These are phyloP conservation scores for Verasper variegatus DNA, from an alignment of 2,113 vertebrate genomes.

Conservation along the genomic window DNA sequence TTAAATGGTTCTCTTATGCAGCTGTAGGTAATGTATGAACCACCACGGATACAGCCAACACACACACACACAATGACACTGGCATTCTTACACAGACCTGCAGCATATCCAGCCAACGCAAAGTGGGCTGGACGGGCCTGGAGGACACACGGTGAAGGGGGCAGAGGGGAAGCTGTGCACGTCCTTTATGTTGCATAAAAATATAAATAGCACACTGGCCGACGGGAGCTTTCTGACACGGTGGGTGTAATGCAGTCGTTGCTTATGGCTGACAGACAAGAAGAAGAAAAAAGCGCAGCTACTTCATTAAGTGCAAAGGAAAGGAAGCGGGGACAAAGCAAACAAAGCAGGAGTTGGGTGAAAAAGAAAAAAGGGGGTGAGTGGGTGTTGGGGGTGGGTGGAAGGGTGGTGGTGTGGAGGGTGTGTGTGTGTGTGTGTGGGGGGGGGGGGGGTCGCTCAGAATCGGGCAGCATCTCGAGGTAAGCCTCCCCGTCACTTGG, in stretches of 20 bases:
- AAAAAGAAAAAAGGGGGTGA: constrained; percentile 68
- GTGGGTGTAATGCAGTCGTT: constrained; percentile 58
- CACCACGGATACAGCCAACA: constrained; percentile 15
- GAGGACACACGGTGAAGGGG: constrained; percentile 11
- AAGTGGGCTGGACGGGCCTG: constrained; percentile 16
- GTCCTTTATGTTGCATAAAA: constrained; percentile 30
- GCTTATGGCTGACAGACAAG: constrained; percentile 70
- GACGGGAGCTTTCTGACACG: constrained; percentile 53
- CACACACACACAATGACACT: not conserved
- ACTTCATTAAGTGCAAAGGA: constrained; percentile 81
- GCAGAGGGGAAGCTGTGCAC: constrained; percentile 10
- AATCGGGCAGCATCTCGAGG: constrained; percentile 68
- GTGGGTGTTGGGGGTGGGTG: constrained; percentile 51
- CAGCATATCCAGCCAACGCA: constrained; percentile 29
- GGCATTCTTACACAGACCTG: constrained; percentile 17
- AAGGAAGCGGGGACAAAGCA: constrained; percentile 81
- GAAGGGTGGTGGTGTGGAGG: not conserved
- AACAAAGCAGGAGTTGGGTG: constrained; percentile 78
- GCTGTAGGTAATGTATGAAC: not conserved
- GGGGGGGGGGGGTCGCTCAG: constrained; percentile 12
- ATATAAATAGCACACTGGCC: constrained; percentile 50
- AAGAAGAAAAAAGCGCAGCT: constrained; percentile 35
- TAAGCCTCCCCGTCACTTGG: constrained; percentile 71
- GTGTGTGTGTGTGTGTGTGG: not conserved
- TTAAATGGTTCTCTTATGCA: constrained; percentile 45